Percentiles rank a stretch among this genome's conserved stretches.
Evolutionary conservation across 2,113 vertebrate genomes (phyloP).

Genomic region (Corydoras maculifer): DNA sequence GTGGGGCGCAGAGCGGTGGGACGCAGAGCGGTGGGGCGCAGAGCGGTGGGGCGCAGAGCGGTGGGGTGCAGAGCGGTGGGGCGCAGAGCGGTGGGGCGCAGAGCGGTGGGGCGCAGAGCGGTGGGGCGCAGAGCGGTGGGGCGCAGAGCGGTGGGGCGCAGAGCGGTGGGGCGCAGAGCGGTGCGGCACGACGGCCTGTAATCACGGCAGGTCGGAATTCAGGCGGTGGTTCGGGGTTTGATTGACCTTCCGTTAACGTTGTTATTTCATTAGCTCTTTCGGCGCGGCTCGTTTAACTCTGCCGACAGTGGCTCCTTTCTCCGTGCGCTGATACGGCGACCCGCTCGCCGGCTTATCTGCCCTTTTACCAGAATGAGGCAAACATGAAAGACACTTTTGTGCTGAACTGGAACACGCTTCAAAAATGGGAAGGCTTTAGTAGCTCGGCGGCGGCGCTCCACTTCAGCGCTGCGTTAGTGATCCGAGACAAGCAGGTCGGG

Average conservation of each 20-base stretch:
- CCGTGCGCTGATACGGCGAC: background rate
- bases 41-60: too few species aligned
- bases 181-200: background rate
- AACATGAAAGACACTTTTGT: constrained; percentile 13
- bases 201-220: constrained; percentile 22
- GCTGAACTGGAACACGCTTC: background rate
- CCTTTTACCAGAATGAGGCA: background rate
- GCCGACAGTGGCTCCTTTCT: constrained; percentile 23
- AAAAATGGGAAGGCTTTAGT: background rate
- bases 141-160: too few species aligned
- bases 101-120: too few species aligned
- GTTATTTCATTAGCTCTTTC: constrained; percentile 39
- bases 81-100: too few species aligned
- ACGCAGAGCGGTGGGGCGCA: too few species aligned
- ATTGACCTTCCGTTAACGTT: constrained; percentile 14
- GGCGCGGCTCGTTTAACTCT: constrained; percentile 13
- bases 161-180: too few species aligned
- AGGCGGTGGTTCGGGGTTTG: constrained; percentile 24
- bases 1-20: too few species aligned
- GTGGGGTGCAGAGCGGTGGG: too few species aligned
- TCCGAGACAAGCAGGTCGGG: background rate
- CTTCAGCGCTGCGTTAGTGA: background rate
- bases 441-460: background rate
- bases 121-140: too few species aligned
- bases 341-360: background rate